Evolutionary conservation across 2,113 vertebrate species (phyloP).

Genomic region (Choloepus hoffmanni): DNA sequence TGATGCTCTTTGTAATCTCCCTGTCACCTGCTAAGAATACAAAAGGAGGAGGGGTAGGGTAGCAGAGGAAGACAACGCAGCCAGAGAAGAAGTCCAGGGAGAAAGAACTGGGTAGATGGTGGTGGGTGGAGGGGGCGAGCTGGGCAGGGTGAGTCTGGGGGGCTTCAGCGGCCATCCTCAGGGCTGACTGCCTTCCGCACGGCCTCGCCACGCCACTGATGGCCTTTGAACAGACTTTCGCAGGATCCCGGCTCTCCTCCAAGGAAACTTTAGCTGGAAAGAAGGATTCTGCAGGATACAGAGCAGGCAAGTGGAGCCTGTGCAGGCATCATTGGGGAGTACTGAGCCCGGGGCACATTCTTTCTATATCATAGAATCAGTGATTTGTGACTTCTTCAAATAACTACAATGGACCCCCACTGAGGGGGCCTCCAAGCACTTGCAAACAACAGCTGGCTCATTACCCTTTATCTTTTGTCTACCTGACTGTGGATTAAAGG

Average conservation of each 20-base stretch:
- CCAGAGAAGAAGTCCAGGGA: neutral
- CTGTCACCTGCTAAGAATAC: neutral
- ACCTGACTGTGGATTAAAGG: neutral
- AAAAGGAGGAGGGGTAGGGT: neutral
- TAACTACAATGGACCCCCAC: neutral
- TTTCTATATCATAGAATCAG: neutral
- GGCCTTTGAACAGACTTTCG: too few species aligned
- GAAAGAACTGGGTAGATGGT: accelerated
- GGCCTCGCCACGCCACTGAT: neutral
- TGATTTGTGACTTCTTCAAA: neutral
- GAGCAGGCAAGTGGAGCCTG: neutral
- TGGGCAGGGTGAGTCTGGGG: neutral
- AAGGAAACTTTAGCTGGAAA: neutral
- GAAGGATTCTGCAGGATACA: neutral
- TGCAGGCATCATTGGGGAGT: neutral
- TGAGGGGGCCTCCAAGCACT: neutral
- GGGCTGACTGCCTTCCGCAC: accelerated
- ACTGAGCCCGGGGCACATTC: neutral
- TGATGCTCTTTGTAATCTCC: too few species aligned
- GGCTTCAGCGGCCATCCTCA: accelerated
- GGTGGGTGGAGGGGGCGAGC: neutral
- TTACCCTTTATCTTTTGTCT: neutral
- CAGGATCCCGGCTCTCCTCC: neutral
- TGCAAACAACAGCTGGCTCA: neutral
- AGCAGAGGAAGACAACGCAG: too few species aligned